Evolutionary conservation across 2,797 vertebrate species (phyloP).

Genomic region (Sebastes wilsoni): DNA sequence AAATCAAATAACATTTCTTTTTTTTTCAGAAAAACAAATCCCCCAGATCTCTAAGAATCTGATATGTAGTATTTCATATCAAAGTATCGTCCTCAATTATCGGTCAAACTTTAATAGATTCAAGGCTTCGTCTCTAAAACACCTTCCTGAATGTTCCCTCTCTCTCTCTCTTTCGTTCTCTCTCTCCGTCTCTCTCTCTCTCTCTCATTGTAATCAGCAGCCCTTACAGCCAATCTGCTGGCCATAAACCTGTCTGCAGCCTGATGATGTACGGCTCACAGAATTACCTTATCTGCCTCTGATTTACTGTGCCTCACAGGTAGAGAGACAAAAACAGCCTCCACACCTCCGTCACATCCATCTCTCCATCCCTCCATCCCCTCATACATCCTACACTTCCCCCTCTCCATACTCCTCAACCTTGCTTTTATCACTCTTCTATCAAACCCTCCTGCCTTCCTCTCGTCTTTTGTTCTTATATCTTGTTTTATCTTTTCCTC

Average conservation of each 20-base stretch:
- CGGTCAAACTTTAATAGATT: conserved; percentile 3
- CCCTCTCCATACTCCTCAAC: conserved; percentile 13
- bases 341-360: conserved; percentile 76
- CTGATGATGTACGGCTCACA: conserved; percentile 89
- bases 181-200: background rate
- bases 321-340: conserved; percentile 90
- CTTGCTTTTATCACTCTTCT: conserved; percentile 49
- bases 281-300: conserved; percentile 94
- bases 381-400: conserved; percentile 2
- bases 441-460: conserved; percentile 11
- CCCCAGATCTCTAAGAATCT: background rate
- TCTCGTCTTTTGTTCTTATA: conserved; percentile 13
- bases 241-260: conserved; percentile 91
- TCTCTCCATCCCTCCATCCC: conserved; percentile 36
- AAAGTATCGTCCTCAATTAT: background rate
- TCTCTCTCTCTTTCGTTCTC: background rate
- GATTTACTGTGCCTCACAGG: conserved; percentile 98
- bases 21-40: background rate
- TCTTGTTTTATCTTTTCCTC: conserved; percentile 15
- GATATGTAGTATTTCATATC: background rate
- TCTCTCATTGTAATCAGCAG: conserved; percentile 83
- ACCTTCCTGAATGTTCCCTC: background rate
- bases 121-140: conserved; percentile 19
- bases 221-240: conserved; percentile 90
- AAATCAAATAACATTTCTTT: background rate